Conservation (phyloP, 2,113 vertebrate species). For the Rhabdornis inornatus region DNA sequence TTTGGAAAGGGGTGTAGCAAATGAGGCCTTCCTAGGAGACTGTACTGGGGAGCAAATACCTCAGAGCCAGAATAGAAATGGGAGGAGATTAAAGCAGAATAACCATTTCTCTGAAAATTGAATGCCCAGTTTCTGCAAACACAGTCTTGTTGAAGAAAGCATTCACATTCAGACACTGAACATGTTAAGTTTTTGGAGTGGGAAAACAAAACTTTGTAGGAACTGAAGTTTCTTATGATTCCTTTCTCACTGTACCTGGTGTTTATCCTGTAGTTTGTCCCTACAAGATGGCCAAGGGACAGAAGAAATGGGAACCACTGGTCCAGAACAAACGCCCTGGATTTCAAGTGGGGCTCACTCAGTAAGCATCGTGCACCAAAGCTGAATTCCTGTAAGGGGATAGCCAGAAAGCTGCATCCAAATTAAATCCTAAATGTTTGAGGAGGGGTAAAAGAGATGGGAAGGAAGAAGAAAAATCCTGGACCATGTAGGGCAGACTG, state of each 20-base stretch:
- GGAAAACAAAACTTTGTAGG: background rate
- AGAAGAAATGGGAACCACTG: background rate
- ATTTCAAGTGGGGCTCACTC: background rate
- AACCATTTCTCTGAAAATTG: background rate
- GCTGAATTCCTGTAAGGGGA: background rate
- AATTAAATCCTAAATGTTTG: background rate
- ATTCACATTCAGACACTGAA: background rate
- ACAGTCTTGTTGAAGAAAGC: background rate
- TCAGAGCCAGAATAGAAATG: background rate
- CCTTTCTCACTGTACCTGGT: background rate
- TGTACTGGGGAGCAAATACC: background rate
- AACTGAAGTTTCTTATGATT: background rate
- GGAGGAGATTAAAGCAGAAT: background rate
- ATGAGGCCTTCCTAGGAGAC: slow-evolving; percentile 16
- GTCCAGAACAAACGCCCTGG: background rate
- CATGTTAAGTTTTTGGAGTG: background rate
- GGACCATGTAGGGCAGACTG: background rate
- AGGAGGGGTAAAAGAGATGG: background rate
- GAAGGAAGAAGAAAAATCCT: background rate
- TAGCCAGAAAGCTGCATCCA: background rate
- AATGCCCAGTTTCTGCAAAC: background rate
- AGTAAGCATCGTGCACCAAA: background rate
- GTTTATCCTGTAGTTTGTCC: background rate
- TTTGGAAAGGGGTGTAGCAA: slow-evolving; percentile 12
- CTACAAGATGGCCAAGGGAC: background rate